Conservation (phyloP, 2,113 vertebrate species). For the Orthonyx spaldingii region DNA sequence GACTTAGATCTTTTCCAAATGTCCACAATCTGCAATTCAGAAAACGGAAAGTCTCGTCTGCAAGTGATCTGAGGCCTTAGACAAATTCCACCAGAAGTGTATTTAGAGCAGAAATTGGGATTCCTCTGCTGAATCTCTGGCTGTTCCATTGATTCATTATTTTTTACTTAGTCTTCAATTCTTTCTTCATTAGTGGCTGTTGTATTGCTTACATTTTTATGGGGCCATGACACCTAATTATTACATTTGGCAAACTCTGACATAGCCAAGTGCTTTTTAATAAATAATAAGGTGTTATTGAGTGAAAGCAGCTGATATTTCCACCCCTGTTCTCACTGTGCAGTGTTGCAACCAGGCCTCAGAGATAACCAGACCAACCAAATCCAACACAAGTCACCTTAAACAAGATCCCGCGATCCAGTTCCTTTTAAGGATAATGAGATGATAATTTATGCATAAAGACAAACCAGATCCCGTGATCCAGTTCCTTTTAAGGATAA, state of each 20-base stretch:
- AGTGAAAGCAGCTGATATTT: background rate
- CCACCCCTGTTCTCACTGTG: background rate
- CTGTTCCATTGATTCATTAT: background rate
- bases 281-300: background rate
- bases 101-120: background rate
- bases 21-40: background rate
- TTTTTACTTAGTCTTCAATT: conserved; percentile 3
- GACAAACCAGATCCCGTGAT: background rate
- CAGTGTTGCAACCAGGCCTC: background rate
- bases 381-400: background rate
- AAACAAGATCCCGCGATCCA: background rate
- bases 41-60: background rate
- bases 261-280: background rate
- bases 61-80: conserved; percentile 4
- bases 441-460: background rate
- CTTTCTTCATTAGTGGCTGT: background rate
- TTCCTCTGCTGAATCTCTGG: background rate
- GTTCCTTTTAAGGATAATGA: background rate
- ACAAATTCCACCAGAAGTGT: conserved; percentile 4
- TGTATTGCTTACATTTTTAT: background rate
- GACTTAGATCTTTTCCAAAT: background rate
- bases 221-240: background rate
- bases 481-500: background rate
- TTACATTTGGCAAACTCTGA: background rate
- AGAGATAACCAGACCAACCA: background rate